Percentiles rank a stretch among this genome's conserved stretches.
These are phyloP conservation scores for Listronotus bonariensis DNA, from an alignment of 1,140 invertebrate genomes.

Conservation along the genomic window DNA sequence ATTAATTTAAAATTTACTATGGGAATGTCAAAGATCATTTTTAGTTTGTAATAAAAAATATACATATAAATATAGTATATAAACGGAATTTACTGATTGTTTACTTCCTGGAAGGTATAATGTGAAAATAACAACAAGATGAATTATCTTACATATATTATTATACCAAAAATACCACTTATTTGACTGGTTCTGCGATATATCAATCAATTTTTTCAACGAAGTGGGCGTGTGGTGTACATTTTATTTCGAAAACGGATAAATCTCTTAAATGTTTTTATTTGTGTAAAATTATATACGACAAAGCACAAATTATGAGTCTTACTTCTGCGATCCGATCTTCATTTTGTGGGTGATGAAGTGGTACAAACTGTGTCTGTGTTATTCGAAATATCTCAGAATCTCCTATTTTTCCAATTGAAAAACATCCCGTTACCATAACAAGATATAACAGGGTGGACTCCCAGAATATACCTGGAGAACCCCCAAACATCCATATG, in stretches of 20 bases:
- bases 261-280: no score
- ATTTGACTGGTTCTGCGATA: no score
- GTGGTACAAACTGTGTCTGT: conserved; percentile 85
- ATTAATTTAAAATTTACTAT: neutral
- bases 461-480: conserved; percentile 86
- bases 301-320: neutral
- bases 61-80: no score
- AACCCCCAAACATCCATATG: conserved; percentile 91
- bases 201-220: no score
- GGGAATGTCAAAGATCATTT: neutral
- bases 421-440: conserved; percentile 92
- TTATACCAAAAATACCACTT: no score
- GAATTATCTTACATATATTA: no score
- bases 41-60: no score
- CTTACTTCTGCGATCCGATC: conserved; percentile 76
- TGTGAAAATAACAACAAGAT: no score
- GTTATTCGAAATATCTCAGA: conserved; percentile 94
- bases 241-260: no score
- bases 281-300: neutral
- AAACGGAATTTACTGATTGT: no score
- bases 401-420: conserved; percentile 91
- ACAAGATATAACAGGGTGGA: conserved; percentile 84
- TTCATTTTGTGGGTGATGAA: conserved; percentile 79
- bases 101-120: no score
- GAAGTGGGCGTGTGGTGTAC: no score